Conservation (phyloP, 2,113 vertebrate species). For the Coregonus clupeaformis region DNA sequence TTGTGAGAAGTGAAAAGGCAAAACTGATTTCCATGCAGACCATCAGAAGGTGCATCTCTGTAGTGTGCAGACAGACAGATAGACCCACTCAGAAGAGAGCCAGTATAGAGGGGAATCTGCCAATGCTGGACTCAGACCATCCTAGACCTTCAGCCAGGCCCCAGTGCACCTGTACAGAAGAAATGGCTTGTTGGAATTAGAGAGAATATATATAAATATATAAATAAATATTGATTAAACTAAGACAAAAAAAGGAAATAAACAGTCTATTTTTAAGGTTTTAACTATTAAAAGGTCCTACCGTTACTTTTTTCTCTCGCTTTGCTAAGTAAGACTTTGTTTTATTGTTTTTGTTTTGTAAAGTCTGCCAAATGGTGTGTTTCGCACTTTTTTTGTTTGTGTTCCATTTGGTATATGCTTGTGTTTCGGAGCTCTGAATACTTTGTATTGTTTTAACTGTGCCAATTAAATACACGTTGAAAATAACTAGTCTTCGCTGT, state of each 20-base stretch:
- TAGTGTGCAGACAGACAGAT: background rate
- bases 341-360: conserved; percentile 55
- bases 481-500: conserved; percentile 28
- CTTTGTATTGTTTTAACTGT: conserved; percentile 80
- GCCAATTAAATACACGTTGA: conserved; percentile 80
- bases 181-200: conserved; percentile 57
- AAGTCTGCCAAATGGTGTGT: conserved; percentile 72
- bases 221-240: conserved; percentile 62
- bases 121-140: background rate
- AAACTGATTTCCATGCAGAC: background rate
- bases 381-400: conserved; percentile 69
- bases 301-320: conserved; percentile 65
- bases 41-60: background rate
- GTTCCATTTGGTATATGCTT: conserved; percentile 73
- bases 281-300: conserved; percentile 69
- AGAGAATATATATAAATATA: conserved; percentile 74
- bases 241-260: conserved; percentile 52
- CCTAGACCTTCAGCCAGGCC: conserved; percentile 9
- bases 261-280: conserved; percentile 69
- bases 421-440: conserved; percentile 77
- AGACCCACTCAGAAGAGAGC: conserved; percentile 7
- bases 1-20: background rate
- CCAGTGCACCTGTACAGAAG: conserved; percentile 65
- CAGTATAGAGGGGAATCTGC: background rate
- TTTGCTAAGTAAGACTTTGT: conserved; percentile 64